Percentiles rank a stretch among this genome's conserved stretches.
Conservation (phyloP, 2,113 vertebrate genomes). For the Ciconia maguari region DNA sequence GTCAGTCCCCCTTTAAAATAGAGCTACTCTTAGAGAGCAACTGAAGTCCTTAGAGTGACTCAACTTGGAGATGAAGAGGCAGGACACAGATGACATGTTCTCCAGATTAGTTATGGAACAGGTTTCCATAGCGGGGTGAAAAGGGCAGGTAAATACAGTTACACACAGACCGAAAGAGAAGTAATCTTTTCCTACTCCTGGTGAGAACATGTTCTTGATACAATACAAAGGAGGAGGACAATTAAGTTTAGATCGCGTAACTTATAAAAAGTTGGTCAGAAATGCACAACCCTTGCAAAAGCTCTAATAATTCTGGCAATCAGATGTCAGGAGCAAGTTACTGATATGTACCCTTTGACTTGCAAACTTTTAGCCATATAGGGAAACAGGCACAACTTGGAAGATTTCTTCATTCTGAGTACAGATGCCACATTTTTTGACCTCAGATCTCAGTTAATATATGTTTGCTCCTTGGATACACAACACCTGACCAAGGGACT, state of each 20-base stretch:
- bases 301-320: neutral
- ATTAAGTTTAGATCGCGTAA: neutral
- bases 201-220: neutral
- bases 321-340: neutral
- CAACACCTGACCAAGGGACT: neutral
- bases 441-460: neutral
- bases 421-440: neutral
- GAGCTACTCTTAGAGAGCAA: neutral
- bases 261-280: neutral
- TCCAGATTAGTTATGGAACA: neutral
- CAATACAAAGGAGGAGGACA: neutral
- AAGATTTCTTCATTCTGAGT: neutral
- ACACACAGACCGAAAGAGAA: neutral
- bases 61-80: neutral
- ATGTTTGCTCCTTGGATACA: neutral
- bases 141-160: neutral
- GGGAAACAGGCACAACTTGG: neutral
- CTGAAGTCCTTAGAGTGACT: neutral
- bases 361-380: neutral
- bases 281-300: neutral
- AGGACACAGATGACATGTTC: neutral
- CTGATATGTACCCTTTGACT: neutral
- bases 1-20: neutral
- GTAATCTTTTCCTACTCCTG: neutral
- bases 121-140: neutral